Conservation (phyloP, 2,113 vertebrate species). For the Camelus bactrianus region DNA sequence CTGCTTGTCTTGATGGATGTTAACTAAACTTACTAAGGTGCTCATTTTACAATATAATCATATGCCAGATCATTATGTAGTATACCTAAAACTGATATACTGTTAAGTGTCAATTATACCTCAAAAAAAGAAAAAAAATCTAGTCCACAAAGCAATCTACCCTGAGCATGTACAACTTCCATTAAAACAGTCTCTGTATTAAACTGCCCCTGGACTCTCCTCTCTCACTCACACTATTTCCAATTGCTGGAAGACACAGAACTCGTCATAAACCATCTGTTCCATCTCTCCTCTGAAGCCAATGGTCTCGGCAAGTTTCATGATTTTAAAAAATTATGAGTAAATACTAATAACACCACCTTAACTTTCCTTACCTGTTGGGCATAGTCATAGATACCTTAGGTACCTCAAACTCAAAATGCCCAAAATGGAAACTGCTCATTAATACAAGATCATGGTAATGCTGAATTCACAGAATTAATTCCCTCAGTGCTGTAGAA, state of each 20-base stretch:
- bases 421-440: not conserved
- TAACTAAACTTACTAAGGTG: not conserved
- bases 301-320: not conserved
- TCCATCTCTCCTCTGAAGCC: not conserved
- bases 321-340: not conserved
- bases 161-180: not conserved
- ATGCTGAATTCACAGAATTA: conserved; percentile 1
- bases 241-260: not conserved
- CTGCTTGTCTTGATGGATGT: not conserved
- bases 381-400: not conserved
- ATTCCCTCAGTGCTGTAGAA: not conserved
- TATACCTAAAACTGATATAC: not conserved
- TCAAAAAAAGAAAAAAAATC: not conserved
- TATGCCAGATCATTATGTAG: not conserved
- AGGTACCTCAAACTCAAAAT: not conserved
- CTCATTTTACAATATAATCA: not conserved
- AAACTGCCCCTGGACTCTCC: not conserved
- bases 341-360: not conserved
- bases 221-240: not conserved
- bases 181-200: not conserved
- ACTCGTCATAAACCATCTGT: not conserved
- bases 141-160: not conserved
- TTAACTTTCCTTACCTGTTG: not conserved
- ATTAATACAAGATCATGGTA: not conserved
- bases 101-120: not conserved